Percentiles rank a stretch among this genome's conserved stretches.
Evolutionary conservation across 2,888 invertebrate genomes (phyloP).

Genomic region (Salticus scenicus): DNA sequence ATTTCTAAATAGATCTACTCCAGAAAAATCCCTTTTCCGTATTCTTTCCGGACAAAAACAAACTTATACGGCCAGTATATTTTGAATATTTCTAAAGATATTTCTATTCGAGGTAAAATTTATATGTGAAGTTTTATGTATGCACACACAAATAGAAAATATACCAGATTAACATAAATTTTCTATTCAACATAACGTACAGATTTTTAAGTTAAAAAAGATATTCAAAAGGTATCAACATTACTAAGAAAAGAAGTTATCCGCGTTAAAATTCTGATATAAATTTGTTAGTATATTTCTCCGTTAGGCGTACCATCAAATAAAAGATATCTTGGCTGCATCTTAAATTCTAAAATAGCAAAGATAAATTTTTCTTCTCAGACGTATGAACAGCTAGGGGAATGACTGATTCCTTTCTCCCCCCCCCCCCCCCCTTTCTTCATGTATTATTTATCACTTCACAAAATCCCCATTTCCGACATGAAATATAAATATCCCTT

Average conservation of each 20-base stretch:
- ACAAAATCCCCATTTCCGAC: constrained; percentile 42
- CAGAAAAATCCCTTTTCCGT: too few relatives aligned
- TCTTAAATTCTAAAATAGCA: background rate
- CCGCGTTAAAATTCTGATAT: background rate
- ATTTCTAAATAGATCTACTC: too few relatives aligned
- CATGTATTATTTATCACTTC: constrained; percentile 53
- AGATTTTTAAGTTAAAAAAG: too few relatives aligned
- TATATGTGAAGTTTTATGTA: too few relatives aligned
- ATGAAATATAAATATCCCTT: constrained; percentile 41
- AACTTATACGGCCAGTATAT: too few relatives aligned
- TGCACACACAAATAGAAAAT: too few relatives aligned
- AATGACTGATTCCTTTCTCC: constrained; percentile 18
- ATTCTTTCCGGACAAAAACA: too few relatives aligned
- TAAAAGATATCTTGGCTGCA: background rate
- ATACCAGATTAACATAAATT: too few relatives aligned
- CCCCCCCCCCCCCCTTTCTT: background rate
- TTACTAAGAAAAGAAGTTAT: background rate
- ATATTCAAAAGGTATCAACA: background rate
- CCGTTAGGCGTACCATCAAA: background rate
- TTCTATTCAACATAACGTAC: too few relatives aligned
- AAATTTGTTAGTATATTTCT: background rate
- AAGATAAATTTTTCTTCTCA: constrained; percentile 7
- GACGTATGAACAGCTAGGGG: constrained; percentile 2
- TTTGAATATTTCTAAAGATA: too few relatives aligned
- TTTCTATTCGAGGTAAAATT: too few relatives aligned